These are phyloP conservation scores for Entomyzon cyanotis DNA, from an alignment of 2,113 vertebrate genomes.

Conservation along the genomic window DNA sequence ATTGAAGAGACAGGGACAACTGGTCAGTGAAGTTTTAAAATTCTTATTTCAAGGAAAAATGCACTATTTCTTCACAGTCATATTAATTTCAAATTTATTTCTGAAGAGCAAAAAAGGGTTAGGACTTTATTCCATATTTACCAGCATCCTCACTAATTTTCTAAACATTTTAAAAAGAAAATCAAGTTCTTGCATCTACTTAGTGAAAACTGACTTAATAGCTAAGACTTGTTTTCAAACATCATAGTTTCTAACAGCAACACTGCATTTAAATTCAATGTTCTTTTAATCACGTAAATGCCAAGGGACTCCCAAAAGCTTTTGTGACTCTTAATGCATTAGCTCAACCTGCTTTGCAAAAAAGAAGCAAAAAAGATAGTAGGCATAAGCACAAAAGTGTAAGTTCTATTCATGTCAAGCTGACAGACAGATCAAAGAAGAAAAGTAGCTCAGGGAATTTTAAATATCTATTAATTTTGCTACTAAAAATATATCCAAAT, in stretches of 20 bases:
- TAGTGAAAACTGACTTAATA: conserved; percentile 11
- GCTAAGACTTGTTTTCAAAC: conserved; percentile 26
- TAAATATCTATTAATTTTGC: conserved; percentile 55
- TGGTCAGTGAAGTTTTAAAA: not conserved
- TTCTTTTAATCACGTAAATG: conserved; percentile 62
- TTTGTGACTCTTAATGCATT: conserved; percentile 45
- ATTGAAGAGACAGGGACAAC: not conserved
- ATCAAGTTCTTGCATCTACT: not conserved
- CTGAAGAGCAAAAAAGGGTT: not conserved
- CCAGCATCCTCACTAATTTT: not conserved
- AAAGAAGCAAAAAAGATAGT: not conserved
- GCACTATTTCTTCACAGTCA: not conserved
- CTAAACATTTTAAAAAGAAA: not conserved
- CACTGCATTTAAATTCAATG: conserved; percentile 50
- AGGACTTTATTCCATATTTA: not conserved
- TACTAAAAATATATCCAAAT: conserved; percentile 35
- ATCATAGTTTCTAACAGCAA: conserved; percentile 44
- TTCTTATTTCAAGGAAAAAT: not conserved
- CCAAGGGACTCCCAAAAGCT: conserved; percentile 57
- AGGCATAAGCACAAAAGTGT: conserved; percentile 12
- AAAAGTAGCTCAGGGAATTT: conserved; percentile 14
- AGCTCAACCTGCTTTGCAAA: conserved; percentile 29
- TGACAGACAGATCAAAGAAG: conserved; percentile 45
- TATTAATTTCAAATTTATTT: not conserved
- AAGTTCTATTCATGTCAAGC: conserved; percentile 51